phyloP scores from a whole-genome alignment of 2,797 vertebrate species.

The Avahi laniger region DNA sequence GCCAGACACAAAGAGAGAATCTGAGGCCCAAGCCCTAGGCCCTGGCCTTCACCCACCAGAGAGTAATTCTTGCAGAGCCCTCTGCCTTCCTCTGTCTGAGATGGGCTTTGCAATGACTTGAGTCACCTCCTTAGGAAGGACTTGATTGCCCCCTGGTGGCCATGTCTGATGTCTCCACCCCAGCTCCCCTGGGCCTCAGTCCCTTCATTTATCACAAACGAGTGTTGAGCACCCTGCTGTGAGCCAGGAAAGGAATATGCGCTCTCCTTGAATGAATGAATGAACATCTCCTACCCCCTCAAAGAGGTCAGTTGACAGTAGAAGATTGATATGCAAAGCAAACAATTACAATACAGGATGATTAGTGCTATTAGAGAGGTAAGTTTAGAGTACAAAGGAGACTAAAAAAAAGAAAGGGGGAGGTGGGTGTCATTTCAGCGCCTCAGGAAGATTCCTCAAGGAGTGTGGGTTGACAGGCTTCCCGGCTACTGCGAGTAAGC shows the following conservation, averaged over 20 bases:
- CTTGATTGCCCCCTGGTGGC: constrained; percentile 70
- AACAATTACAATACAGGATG: not conserved
- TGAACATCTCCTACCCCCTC: not conserved
- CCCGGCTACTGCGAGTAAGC: not conserved
- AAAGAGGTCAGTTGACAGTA: not conserved
- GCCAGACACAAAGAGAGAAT: constrained; percentile 53
- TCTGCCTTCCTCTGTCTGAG: not conserved
- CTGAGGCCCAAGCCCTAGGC: not conserved
- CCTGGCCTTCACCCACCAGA: constrained; percentile 35
- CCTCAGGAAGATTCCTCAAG: not conserved
- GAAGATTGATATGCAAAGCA: not conserved
- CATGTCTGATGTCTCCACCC: not conserved
- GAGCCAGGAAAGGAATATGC: not conserved
- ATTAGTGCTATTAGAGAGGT: not conserved
- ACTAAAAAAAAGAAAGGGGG: not conserved
- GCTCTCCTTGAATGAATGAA: not conserved
- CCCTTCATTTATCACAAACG: not conserved
- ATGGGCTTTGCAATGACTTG: not conserved
- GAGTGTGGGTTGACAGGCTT: not conserved
- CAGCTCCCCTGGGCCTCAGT: not conserved
- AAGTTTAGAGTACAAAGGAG: not conserved
- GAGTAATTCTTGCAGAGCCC: not conserved
- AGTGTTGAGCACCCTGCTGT: not conserved
- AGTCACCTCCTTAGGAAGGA: constrained; percentile 10
- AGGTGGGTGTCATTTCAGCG: not conserved